Evolutionary conservation across 2,113 vertebrate species (phyloP), one percentile per base, ranked within the genome.

Genomic region (Carassius carassius): DNA sequence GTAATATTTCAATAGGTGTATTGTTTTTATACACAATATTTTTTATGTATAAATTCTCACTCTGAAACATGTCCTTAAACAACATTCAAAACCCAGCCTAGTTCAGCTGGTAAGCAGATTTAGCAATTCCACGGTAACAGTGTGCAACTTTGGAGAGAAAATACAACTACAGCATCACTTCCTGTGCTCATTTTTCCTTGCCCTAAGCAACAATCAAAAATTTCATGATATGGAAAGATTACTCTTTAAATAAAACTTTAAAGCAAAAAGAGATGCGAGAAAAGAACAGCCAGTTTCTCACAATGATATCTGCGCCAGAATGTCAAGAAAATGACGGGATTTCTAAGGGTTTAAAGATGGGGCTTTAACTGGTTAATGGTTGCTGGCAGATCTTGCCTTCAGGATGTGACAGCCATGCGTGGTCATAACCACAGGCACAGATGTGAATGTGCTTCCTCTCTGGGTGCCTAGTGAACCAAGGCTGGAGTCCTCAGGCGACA

Each of bases 371-470:
- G 35, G 62, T 77, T 80, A 35, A 49, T 65, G 51, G 88, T 86
- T 47, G 10, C 44, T 3, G 78, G 83, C 75, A 83, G 51, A 74
- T 84, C 84, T 89, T 85, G 62, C 58, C 76, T 51, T 0, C 75
- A 86, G 85, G 76, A 89, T 85, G 41, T 56, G 62, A 60, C 78
- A 82, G 86, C 41, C 78, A 29, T 56, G 23, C 86, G 81, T 81
- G 51, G 78, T 29, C 72, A 67, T 84, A 32, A 78, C 77, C 51
- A 74, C 1, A 49, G 85, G 81, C 74, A 81, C 90, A 91, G 92
- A 87, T 91, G 90, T 86, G 86, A 41, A 78, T 90, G 85, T 89
- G 4, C 19, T 62, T 76, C 62, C 6, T 80, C 76, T 84, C 54
- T 51, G 84, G 78, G 86, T 73, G 83, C 25, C 83, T 23, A 86